Base-by-base conservation (phyloP, 2,113 vertebrate genomes). In the Tupaia chinensis region DNA sequence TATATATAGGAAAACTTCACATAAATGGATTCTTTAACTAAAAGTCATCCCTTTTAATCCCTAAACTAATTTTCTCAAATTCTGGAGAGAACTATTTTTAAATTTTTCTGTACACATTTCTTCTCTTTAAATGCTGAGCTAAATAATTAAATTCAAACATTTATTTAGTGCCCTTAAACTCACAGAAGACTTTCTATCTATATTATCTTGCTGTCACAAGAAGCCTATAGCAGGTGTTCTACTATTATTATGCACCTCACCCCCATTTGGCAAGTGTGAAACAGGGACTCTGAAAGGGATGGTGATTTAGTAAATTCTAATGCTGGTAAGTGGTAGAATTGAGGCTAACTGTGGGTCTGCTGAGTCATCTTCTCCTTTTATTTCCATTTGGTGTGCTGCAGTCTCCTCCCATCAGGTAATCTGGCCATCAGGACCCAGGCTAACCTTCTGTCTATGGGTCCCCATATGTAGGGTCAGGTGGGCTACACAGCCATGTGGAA, bases 81-180 rank as follows among this genome's bases (percentile, higher is more conserved):
- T 80, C 74, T 74, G 29, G 76, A 89, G 94, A 93, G 34, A 87
- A 72, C 61, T 96, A 84, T 95, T 89, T 97, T 96, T 87, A 97
- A 97, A 87, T 89, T 68, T 87, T 91, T 53, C 53, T 29, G 85
- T 23, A 92, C 54, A 86, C 65, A 70, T 87, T 96, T 79, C 12
- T 78, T 73, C 56, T 69, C 74, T 63, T 95, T 90, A 84, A 95
- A 96, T 76, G 85, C 0, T 70, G 87, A 92, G 63, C 68, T 95
- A 60, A 96, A 93, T 95, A 92, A 97, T 96, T 95, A 95, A 97
- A 95, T 56, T 90, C 97, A 97, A 96, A 95, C 85, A 94, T 97
- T 96, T 93, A 95, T 84, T 97, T 93, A 95, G 90, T 74, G 54
- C 92, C 96, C 90, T 95, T 82, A 87, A 88, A 89, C 68, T 95